phyloP scores from a whole-genome alignment of 2,797 vertebrate genomes.

The Anguilla megastoma region DNA sequence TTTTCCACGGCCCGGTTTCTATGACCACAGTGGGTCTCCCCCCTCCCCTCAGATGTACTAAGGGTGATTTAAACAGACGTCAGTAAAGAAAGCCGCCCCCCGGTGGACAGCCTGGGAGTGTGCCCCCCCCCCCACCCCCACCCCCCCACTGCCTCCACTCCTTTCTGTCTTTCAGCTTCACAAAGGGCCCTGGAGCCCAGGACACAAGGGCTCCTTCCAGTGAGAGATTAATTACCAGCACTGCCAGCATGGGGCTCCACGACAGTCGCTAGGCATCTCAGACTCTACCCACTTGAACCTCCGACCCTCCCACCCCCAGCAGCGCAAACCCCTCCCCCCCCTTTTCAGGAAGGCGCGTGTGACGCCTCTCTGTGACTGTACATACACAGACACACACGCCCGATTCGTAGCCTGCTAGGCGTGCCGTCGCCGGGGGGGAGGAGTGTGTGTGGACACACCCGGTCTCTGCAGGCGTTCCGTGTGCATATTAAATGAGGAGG shows the following conservation, averaged over 20 bases:
- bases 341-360: slow-evolving; percentile 58
- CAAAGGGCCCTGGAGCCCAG: slow-evolving; percentile 20
- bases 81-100: not conserved
- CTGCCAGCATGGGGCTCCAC: slow-evolving; percentile 44
- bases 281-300: slow-evolving; percentile 65
- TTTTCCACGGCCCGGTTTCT: not conserved
- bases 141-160: not conserved
- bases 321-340: not conserved
- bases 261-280: slow-evolving; percentile 51
- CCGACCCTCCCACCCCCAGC: slow-evolving; percentile 47
- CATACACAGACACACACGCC: not conserved
- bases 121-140: not conserved
- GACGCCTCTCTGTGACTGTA: slow-evolving; percentile 56
- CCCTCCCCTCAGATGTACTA: not conserved
- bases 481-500: not conserved
- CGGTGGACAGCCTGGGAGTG: not conserved
- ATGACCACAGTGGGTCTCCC: not conserved
- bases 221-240: slow-evolving; percentile 61
- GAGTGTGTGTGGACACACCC: not conserved
- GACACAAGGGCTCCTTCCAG: slow-evolving; percentile 54
- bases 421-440: not conserved
- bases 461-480: not conserved
- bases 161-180: not conserved
- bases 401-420: not conserved
- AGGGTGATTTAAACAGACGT: not conserved